These are phyloP conservation scores for Lichenostomus cassidix DNA, from an alignment of 2,113 vertebrate genomes.

Conservation along the genomic window DNA sequence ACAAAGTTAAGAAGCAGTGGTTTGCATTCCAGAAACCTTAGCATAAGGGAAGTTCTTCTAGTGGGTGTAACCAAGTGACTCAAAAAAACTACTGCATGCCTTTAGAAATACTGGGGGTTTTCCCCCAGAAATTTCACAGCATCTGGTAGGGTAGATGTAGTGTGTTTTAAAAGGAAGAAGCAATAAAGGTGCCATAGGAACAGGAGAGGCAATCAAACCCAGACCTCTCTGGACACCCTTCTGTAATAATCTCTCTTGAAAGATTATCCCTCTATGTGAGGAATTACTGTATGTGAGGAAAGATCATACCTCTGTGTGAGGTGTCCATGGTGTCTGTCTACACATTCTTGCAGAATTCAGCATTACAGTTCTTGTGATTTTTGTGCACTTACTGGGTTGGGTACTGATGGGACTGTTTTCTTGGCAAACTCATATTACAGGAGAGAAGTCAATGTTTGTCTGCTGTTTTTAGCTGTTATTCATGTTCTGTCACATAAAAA, in stretches of 20 bases:
- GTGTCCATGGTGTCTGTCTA: not conserved
- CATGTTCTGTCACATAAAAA: not conserved
- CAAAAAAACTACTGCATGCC: not conserved
- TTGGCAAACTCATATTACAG: not conserved
- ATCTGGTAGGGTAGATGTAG: not conserved
- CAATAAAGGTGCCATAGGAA: not conserved
- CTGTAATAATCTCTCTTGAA: not conserved
- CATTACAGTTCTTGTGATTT: not conserved
- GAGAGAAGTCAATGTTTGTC: not conserved
- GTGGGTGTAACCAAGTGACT: not conserved
- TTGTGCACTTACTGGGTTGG: not conserved
- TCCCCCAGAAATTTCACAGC: not conserved
- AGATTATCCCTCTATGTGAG: not conserved
- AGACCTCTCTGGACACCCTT: not conserved
- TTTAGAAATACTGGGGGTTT: not conserved
- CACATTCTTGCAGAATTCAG: not conserved
- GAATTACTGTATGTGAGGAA: too few relatives aligned
- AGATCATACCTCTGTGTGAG: not conserved
- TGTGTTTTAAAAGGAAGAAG: not conserved
- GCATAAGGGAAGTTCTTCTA: not conserved
- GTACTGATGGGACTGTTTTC: not conserved
- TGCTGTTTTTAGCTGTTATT: not conserved
- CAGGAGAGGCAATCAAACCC: not conserved
- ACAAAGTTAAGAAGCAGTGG: not conserved
- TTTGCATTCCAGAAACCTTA: not conserved